These are phyloP conservation scores for Pangasius djambal DNA, from an alignment of 2,797 vertebrate genomes.

Conservation along the genomic window DNA sequence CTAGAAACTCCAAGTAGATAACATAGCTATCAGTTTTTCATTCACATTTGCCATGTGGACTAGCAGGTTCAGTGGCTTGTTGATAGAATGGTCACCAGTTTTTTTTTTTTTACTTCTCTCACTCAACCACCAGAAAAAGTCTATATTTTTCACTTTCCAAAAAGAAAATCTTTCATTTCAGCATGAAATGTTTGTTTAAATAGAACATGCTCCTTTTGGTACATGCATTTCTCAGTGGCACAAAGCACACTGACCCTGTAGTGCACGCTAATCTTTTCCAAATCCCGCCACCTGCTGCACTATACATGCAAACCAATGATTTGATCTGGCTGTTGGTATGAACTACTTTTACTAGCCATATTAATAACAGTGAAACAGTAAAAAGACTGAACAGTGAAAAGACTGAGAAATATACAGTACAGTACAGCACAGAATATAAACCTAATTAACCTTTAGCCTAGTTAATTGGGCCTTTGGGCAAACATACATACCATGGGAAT, in stretches of 20 bases:
- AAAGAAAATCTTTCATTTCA: not conserved
- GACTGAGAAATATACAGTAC: not conserved
- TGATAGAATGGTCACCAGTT: not conserved
- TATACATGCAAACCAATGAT: not conserved
- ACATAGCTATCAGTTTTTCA: not conserved
- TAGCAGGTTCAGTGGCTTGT: not conserved
- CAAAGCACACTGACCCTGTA: not conserved
- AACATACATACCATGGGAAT: not conserved
- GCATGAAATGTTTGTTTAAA: not conserved
- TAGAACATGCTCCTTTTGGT: not conserved
- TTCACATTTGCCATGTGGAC: not conserved
- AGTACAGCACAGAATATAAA: not conserved
- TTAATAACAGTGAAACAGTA: not conserved
- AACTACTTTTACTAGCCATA: not conserved
- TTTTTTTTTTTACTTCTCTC: not conserved
- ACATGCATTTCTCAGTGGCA: not conserved
- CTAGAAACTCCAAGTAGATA: not conserved
- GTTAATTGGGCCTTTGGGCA: not conserved
- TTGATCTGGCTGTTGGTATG: not conserved
- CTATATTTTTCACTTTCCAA: not conserved
- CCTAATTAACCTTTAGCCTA: not conserved
- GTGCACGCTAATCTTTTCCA: not conserved
- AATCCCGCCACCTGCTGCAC: not conserved
- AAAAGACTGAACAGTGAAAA: not conserved
- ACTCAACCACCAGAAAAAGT: not conserved